Evolutionary conservation across 2,797 vertebrate genomes (phyloP), one percentile per base, ranked within the genome.

Genomic region (Limosa lapponica): DNA sequence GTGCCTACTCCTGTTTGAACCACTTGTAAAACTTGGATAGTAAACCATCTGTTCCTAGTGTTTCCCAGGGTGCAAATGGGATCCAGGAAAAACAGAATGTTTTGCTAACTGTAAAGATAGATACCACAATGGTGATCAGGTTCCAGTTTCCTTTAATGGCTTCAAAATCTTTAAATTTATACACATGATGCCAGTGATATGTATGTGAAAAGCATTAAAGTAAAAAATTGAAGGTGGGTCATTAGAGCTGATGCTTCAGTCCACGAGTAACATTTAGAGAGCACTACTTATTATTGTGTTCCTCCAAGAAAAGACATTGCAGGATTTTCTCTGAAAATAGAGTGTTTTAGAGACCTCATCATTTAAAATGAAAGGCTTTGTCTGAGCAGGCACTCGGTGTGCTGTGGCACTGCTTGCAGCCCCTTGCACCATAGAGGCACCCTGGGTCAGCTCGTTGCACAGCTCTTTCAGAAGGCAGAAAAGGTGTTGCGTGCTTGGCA

Each of bases 21-120:
- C 0, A 2, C 92, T 90, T 92, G 46, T 88, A 95, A 94, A 95
- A 86, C 58, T 34, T 85, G 44, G 66, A 62, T 89, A 73, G 48
- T 20, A 66, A 96, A 78, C 95, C 90, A 93, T 95, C 89, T 96
- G 93, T 88, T 97, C 65, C 52, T 59, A 49, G 67, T 75, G 41
- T 96, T 96, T 96, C 91, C 88, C 78, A 95, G 71, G 64, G 78
- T 89, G 65, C 43, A 92, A 74, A 90, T 58, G 65, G 73, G 73
- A 95, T 87, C 82, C 78, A 92, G 65, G 43, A 83, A 96, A 96
- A 81, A 39, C 3, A 24, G 41, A 95, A 64, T 90, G 39, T 93
- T 92, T 94, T 95, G 62, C 61, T 94, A 80, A 86, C 81, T 89
- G 34, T 90, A 75, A 96, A 88, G 73, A n/a, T 78, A 88, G 87